phyloP scores from a whole-genome alignment of 2,888 invertebrate species.

The Dryobotodes eremita region DNA sequence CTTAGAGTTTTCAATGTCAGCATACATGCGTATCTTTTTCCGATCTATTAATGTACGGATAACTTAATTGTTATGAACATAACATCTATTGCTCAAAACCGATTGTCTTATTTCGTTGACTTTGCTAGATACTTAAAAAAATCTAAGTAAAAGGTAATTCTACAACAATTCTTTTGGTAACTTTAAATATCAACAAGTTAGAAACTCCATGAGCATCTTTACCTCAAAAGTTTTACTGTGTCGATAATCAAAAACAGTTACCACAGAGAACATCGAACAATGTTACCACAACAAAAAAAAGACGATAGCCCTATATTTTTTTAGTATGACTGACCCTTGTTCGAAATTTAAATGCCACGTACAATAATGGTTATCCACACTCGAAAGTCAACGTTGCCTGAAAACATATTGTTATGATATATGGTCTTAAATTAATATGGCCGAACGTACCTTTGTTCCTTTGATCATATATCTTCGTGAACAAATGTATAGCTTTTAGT shows the following conservation, averaged over 20 bases:
- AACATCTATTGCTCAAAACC: neutral
- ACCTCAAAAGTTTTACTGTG: neutral
- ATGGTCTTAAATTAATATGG: slow-evolving; percentile 69
- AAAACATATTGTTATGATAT: slow-evolving; percentile 70
- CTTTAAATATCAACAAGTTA: neutral
- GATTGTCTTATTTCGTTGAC: neutral
- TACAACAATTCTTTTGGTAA: neutral
- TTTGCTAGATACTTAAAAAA: neutral
- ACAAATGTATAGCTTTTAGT: slow-evolving; percentile 68
- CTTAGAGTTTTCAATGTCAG: neutral
- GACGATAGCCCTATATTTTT: slow-evolving; percentile 18
- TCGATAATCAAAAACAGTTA: neutral
- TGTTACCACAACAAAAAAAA: slow-evolving; percentile 16
- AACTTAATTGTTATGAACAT: neutral
- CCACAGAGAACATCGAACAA: slow-evolving; percentile 7
- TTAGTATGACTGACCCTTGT: slow-evolving; percentile 36
- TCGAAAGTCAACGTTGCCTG: slow-evolving; percentile 61
- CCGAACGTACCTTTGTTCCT: slow-evolving; percentile 68
- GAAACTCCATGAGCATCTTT: neutral
- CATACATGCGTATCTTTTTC: no score
- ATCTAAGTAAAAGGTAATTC: neutral
- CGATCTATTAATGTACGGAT: neutral
- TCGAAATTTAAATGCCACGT: slow-evolving; percentile 57
- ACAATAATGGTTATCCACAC: slow-evolving; percentile 56
- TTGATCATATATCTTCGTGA: slow-evolving; percentile 65